Percentiles rank a stretch among this genome's conserved stretches.
Conservation (phyloP, 2,113 vertebrate genomes). For the Mirounga angustirostris region DNA sequence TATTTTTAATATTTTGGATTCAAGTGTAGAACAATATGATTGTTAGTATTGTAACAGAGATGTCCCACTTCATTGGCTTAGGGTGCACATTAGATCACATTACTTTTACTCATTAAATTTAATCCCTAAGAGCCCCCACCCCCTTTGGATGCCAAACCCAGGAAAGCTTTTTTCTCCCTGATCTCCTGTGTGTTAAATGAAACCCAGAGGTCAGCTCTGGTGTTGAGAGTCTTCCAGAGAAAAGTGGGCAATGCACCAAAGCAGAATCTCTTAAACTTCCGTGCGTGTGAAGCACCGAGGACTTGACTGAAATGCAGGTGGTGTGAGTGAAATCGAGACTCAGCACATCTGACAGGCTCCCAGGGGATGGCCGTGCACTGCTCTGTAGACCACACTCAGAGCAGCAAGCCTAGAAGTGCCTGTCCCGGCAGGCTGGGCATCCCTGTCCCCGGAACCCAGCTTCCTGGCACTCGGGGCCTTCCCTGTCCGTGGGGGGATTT, state of each 20-base stretch:
- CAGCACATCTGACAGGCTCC: neutral
- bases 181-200: neutral
- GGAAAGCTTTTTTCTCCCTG: neutral
- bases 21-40: neutral
- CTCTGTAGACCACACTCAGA: neutral
- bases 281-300: neutral
- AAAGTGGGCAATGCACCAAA: neutral
- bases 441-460: neutral
- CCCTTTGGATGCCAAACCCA: neutral
- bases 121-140: neutral
- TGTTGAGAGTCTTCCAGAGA: neutral
- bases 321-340: neutral
- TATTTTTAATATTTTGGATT: neutral
- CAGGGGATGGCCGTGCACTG: rapidly evolving
- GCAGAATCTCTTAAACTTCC: neutral
- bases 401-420: too few relatives aligned
- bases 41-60: neutral
- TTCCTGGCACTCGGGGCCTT: neutral
- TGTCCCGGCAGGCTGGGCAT: neutral
- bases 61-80: neutral
- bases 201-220: neutral
- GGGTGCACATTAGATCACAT: neutral
- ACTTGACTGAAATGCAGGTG: too few relatives aligned
- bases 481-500: neutral
- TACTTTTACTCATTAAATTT: neutral